These are phyloP conservation scores for Entelurus aequoreus DNA, from an alignment of 2,113 vertebrate genomes.

Conservation along the genomic window DNA sequence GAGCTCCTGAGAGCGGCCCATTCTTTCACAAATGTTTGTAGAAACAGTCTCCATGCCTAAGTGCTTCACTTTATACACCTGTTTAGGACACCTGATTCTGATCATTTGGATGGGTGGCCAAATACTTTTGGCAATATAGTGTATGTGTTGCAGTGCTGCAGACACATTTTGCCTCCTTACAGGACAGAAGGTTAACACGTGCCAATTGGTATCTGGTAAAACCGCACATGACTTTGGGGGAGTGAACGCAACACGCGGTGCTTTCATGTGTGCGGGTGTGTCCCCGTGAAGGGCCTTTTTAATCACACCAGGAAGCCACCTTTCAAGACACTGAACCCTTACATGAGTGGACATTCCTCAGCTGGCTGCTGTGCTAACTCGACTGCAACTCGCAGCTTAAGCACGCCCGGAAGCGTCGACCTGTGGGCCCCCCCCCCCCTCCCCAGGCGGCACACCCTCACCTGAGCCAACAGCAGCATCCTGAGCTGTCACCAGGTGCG, in stretches of 20 bases:
- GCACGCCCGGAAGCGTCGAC: slow-evolving; percentile 49
- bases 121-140: too few relatives aligned
- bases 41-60: too few relatives aligned
- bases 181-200: slow-evolving; percentile 20
- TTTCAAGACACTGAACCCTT: slow-evolving; percentile 53
- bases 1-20: too few relatives aligned
- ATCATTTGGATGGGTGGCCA: too few relatives aligned
- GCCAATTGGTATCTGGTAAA: slow-evolving; percentile 17
- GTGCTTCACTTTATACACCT: too few relatives aligned
- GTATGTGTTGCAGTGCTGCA: background rate
- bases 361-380: slow-evolving; percentile 42
- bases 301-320: slow-evolving; percentile 42
- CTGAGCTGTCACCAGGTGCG: slow-evolving; percentile 65
- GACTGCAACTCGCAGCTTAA: slow-evolving; percentile 60
- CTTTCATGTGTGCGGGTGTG: slow-evolving; percentile 44
- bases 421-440: slow-evolving; percentile 32
- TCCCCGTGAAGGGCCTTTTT: slow-evolving; percentile 46
- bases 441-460: slow-evolving; percentile 24
- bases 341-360: slow-evolving; percentile 61
- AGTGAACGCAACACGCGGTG: slow-evolving; percentile 28
- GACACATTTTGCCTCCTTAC: slow-evolving; percentile 7
- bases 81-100: too few relatives aligned
- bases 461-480: slow-evolving; percentile 61
- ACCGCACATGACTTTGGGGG: slow-evolving; percentile 31
- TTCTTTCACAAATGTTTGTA: too few relatives aligned